Evolutionary conservation across 2,888 invertebrate genomes (phyloP), one percentile per base, ranked within the genome.

Genomic region (Ernsta delagoae): DNA sequence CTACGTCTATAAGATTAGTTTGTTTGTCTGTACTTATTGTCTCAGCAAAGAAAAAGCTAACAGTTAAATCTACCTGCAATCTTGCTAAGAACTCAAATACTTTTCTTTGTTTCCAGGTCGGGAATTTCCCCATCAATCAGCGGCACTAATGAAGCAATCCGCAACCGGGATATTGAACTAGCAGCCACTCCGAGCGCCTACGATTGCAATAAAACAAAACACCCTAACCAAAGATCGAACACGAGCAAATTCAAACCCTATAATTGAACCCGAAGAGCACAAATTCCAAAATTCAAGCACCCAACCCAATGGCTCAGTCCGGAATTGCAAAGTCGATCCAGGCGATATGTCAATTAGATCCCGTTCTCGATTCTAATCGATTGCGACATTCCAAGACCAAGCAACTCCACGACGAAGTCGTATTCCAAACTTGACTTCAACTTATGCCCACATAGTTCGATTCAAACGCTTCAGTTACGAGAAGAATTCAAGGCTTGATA

Each of bases 141-240:
- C 83, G 84, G 76, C 81, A 80, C 87, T 93, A 91, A 92, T 92
- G 91, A 92, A 90, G 89, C 91, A 91, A 91, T 92, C 90, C 89
- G 79, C 86, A 83, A 82, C 78, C 87, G 86, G 92, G 89, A 92
- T 91, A 92, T 92, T 92, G 88, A 78, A 89, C 84, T 88, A 88
- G 89, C 84, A 83, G 82, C 83, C 83, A 82, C 85, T 88, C 80
- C 78, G 84, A 79, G 81, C 79, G 78, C 82, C 83, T 83, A 84
- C 79, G 74, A 80, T 78, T 76, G 84, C 84, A 91, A 92, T 90
- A 91, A 90, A 90, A 91, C 86, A 89, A 87, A 83, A 82, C 75
- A 75, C 73, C 77, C 70, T 73, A 76, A 75, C 78, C 79, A 79
- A 82, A 80, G 80, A 76, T 73, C 31, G 71, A 77, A 78, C 78